Base-by-base conservation (phyloP, 2,888 invertebrate species). In the Drosophila lutescens region DNA sequence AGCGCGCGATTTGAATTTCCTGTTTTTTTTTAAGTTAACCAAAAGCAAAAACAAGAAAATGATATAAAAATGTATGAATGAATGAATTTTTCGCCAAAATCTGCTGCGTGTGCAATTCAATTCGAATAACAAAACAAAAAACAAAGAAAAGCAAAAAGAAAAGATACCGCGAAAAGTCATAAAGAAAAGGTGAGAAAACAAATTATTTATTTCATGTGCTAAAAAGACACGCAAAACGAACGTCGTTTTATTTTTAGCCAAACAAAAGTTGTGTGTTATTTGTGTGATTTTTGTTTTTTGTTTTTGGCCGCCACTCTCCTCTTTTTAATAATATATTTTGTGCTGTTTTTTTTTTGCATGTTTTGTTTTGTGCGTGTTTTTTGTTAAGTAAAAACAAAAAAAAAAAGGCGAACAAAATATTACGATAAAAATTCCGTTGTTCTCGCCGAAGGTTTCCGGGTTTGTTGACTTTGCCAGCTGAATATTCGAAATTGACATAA, bases 381-480 rank as follows among this genome's bases (percentile, higher is more conserved):
- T 58, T 55, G 12, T 53, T 15, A 10, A 43, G 10, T 17, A 7
- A 30, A 30, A 8, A 34, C 10, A 34, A 34, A 57, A 41, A 68
- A 58, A 53, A 30, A 62, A 70, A 74, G 36, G 36, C 62, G 61
- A 71, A 47, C 47, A 62, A 74, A 74, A 50, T 58, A 78, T 82
- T 77, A 71, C 73, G 80, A 74, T 78, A 78, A 78, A 79, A 81
- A 62, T 41, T 74, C 73, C 77, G 80, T 82, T 88, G 81, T 89
- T 83, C 78, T 78, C 36, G 61, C 47, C 67, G 51, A 65, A 79
- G 72, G 74, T 81, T 89, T 89, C 89, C 89, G 90, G 89, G 90
- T 88, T 90, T 88, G 86, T 87, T 87, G 89, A 89, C 89, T 83
- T 76, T 79, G 65, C 53, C 71, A 69, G 65, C 59, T 46, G 17